phyloP scores from a whole-genome alignment of 2,113 vertebrate genomes.

The human region GRCh38 chr5:107938001-107938500 shows the following conservation, averaged over 20 bases:
- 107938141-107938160: conserved; percentile 57
- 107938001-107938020: conserved; percentile 59
- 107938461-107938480: background rate
- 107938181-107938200: conserved; percentile 69
- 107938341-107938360: conserved; percentile 39
- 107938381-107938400: conserved; percentile 47
- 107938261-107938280: conserved; percentile 38
- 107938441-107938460: conserved; percentile 24
- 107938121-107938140: conserved; percentile 46
- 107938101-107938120: background rate
- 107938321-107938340: conserved; percentile 61
- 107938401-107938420: conserved; percentile 27
- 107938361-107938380: conserved; percentile 58
- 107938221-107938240: conserved; percentile 66
- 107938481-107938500: background rate
- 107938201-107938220: conserved; percentile 63
- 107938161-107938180: conserved; percentile 72
- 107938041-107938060: conserved; percentile 21
- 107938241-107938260: conserved; percentile 68
- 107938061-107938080: background rate
- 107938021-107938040: conserved; percentile 1
- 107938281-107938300: conserved; percentile 34
- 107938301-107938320: conserved; percentile 64
- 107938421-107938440: background rate
- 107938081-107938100: background rate